phyloP scores from a whole-genome alignment of 2,888 invertebrate species.

The Nephrotoma flavescens region DNA sequence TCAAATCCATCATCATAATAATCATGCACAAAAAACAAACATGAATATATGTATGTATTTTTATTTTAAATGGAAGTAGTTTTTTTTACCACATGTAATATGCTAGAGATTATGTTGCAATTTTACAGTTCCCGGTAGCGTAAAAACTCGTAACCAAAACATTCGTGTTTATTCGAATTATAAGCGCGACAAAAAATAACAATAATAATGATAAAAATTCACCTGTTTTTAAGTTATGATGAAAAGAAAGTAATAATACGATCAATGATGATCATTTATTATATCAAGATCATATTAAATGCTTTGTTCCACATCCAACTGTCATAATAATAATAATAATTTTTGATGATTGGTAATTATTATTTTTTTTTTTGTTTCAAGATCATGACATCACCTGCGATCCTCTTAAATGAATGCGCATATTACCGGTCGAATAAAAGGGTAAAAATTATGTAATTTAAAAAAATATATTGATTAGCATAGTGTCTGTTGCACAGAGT shows the following conservation, averaged over 20 bases:
- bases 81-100: neutral
- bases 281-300: neutral
- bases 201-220: neutral
- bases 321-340: neutral
- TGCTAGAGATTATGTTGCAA: neutral
- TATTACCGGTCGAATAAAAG: neutral
- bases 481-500: neutral
- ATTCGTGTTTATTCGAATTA: neutral
- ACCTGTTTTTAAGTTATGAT: neutral
- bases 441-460: neutral
- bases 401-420: neutral
- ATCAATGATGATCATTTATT: neutral
- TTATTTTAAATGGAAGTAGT: neutral
- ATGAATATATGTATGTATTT: neutral
- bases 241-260: neutral
- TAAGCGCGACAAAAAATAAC: neutral
- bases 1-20: neutral
- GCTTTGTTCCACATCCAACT: neutral
- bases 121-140: neutral
- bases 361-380: neutral
- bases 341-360: neutral
- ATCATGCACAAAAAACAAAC: neutral
- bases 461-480: neutral
- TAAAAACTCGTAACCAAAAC: neutral
- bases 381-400: neutral